A percentile compares a stretch with the other conserved stretches of the same genome.
phyloP scores from a whole-genome alignment of 2,888 invertebrate species.

The Athripsodes cinereus region DNA sequence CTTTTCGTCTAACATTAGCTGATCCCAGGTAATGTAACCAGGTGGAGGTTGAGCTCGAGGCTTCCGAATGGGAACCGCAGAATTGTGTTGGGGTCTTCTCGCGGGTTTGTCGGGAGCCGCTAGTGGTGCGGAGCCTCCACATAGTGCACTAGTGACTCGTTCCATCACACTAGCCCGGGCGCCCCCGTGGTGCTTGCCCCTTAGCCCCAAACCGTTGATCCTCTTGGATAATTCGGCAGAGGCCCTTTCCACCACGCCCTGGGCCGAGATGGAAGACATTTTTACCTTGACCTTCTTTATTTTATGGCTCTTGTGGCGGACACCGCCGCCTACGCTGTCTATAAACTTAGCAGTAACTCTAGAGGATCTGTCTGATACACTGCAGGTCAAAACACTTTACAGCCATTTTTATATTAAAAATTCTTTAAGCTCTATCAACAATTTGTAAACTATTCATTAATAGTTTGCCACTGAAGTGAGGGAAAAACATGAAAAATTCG shows the following conservation, averaged over 20 bases:
- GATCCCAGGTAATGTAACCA: constrained; percentile 60
- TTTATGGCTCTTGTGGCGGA: constrained; percentile 11
- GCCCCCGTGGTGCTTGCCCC: constrained; percentile 53
- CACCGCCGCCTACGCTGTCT: neutral
- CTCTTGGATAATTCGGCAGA: constrained; percentile 85
- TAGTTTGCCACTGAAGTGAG: no score
- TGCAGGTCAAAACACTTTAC: no score
- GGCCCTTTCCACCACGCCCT: constrained; percentile 87
- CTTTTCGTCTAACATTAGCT: constrained; percentile 75
- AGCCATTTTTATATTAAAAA: no score
- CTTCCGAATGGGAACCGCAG: constrained; percentile 39
- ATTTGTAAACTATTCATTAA: no score
- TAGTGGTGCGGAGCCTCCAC: constrained; percentile 57
- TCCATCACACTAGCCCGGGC: constrained; percentile 71
- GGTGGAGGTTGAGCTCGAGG: constrained; percentile 32
- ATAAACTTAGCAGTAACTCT: no score
- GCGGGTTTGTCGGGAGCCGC: constrained; percentile 34
- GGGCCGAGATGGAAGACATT: constrained; percentile 81
- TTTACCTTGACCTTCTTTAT: constrained; percentile 41
- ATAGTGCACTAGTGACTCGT: constrained; percentile 80
- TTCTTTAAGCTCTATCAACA: no score
- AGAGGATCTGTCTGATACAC: no score
- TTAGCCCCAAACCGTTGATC: constrained; percentile 75
- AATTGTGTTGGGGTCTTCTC: constrained; percentile 34
- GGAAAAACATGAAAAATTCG: no score